Evolutionary conservation across 2,888 invertebrate genomes (phyloP).

Genomic region (Leptinotarsa rubiginosa): DNA sequence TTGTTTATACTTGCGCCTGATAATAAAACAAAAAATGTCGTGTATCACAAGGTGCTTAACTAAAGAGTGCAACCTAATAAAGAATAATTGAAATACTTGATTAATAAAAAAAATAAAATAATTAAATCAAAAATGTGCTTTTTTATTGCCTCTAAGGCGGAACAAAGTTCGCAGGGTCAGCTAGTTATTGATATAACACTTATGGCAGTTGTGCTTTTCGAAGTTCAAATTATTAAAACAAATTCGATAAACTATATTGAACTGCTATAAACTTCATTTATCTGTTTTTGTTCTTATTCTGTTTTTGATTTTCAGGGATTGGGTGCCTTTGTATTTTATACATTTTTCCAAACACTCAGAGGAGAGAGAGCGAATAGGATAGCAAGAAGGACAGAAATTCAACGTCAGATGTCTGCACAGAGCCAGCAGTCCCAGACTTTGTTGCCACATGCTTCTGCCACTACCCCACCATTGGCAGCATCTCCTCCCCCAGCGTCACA

Average conservation of each 20-base stretch:
- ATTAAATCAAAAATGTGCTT: no score
- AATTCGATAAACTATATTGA: slow-evolving; percentile 17
- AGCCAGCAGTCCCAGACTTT: slow-evolving; percentile 25
- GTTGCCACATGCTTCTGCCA: not conserved
- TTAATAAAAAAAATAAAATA: no score
- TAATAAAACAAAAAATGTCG: no score
- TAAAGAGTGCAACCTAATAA: no score
- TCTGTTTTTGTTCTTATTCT: slow-evolving; percentile 42
- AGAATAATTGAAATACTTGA: no score
- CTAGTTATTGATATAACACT: no score
- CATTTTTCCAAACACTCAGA: slow-evolving; percentile 70
- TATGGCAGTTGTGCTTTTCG: no score
- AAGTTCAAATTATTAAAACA: no score
- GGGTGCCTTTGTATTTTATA: slow-evolving; percentile 72
- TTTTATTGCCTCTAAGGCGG: no score
- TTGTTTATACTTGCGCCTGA: no score
- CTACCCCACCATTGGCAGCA: not conserved
- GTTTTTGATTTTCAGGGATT: slow-evolving; percentile 64
- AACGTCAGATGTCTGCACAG: slow-evolving; percentile 48
- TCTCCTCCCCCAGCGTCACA: slow-evolving; percentile 1
- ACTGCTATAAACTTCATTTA: not conserved
- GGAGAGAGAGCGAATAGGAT: slow-evolving; percentile 67
- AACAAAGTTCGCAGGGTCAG: no score
- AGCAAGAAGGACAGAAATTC: slow-evolving; percentile 49
- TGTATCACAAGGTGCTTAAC: no score